A percentile compares a stretch with the other conserved stretches of the same genome.
Conservation (phyloP, 2,888 invertebrate species). For the Drosophila atripex region DNA sequence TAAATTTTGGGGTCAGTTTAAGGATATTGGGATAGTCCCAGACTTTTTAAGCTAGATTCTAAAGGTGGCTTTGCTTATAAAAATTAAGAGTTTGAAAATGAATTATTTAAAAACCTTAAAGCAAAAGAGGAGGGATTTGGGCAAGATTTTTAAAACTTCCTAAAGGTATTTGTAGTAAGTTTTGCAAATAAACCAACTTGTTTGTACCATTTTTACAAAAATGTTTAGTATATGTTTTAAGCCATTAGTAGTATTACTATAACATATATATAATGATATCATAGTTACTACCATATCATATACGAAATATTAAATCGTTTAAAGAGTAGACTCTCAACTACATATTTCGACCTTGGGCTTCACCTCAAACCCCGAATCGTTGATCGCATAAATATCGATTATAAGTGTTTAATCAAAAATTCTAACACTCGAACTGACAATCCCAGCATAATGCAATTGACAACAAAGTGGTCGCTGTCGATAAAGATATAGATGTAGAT, state of each 20-base stretch:
- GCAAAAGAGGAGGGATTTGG: too few relatives aligned
- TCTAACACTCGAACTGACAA: slow-evolving; percentile 64
- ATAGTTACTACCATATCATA: slow-evolving; percentile 4
- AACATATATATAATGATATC: too few relatives aligned
- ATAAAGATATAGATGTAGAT: neutral
- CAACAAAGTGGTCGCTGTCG: slow-evolving; percentile 47
- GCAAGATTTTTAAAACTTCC: too few relatives aligned
- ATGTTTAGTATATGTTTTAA: too few relatives aligned
- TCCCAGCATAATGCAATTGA: slow-evolving; percentile 69
- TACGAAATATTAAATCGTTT: neutral
- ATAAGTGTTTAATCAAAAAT: slow-evolving; percentile 70
- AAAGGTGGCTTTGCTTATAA: too few relatives aligned
- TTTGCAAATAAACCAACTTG: neutral
- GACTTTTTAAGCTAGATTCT: neutral
- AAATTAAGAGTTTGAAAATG: too few relatives aligned
- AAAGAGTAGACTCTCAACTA: slow-evolving; percentile 26
- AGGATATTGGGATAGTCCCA: slow-evolving; percentile 20
- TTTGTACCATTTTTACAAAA: too few relatives aligned
- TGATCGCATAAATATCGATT: slow-evolving; percentile 74
- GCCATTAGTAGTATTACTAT: too few relatives aligned
- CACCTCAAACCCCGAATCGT: slow-evolving; percentile 60
- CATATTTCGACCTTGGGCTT: slow-evolving; percentile 50
- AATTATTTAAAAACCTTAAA: too few relatives aligned
- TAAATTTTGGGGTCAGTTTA: slow-evolving; percentile 27
- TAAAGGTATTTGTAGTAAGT: neutral